phyloP scores from a whole-genome alignment of 1,140 invertebrate species.

The Metopolophium dirhodum region DNA sequence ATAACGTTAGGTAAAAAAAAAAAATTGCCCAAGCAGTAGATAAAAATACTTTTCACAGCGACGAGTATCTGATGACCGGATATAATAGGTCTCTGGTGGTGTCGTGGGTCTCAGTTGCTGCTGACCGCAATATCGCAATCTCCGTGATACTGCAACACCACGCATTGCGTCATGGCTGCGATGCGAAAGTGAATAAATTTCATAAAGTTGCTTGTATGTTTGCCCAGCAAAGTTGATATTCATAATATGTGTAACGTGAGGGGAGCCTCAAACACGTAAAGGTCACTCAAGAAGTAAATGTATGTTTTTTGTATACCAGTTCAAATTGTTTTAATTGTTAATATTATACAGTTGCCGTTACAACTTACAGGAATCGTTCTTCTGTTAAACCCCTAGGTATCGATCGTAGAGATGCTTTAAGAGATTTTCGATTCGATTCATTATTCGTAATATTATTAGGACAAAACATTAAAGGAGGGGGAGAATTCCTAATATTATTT shows the following conservation, averaged over 20 bases:
- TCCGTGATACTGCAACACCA: background rate
- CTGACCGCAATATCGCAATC: background rate
- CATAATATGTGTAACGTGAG: background rate
- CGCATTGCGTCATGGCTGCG: background rate
- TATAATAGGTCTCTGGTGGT: background rate
- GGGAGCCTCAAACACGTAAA: background rate
- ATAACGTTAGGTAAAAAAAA: background rate
- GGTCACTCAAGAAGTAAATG: background rate
- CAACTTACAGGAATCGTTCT: background rate
- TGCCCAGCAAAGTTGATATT: background rate
- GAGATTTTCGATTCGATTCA: background rate
- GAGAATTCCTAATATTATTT: background rate
- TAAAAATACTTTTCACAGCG: background rate
- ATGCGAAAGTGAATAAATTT: background rate
- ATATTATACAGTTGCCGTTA: too few species aligned
- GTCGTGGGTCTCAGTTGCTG: background rate
- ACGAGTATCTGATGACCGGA: background rate
- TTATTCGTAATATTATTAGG: too few species aligned
- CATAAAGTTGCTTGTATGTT: background rate
- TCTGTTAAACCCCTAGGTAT: background rate
- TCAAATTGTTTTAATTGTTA: background rate
- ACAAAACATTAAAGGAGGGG: too few species aligned
- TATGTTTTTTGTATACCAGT: background rate
- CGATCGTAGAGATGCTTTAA: background rate
- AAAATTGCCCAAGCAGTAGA: background rate